phyloP scores from a whole-genome alignment of 1,140 invertebrate genomes.

The Papilio xuthus region DNA sequence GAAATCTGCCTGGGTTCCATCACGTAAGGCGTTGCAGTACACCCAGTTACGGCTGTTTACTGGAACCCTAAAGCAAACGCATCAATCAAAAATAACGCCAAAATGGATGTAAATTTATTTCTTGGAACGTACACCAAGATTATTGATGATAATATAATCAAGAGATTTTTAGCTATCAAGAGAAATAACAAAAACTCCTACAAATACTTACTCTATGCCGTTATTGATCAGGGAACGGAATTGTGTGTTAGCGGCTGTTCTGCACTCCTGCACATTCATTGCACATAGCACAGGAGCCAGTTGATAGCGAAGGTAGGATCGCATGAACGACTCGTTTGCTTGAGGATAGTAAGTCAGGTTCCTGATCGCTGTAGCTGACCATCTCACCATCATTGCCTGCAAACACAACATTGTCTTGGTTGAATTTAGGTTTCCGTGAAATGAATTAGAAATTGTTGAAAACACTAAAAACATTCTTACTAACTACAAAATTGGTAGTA shows the following conservation, averaged over 20 bases:
- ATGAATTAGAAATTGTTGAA: too few relatives aligned
- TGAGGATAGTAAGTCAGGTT: constrained; percentile 56
- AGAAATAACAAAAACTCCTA: neutral
- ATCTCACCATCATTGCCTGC: constrained; percentile 54
- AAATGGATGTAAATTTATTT: neutral
- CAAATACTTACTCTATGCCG: constrained; percentile 55
- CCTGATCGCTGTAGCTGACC: constrained; percentile 54
- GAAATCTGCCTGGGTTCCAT: constrained; percentile 77
- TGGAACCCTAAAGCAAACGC: constrained; percentile 69
- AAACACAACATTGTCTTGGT: constrained; percentile 11
- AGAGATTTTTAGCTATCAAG: too few relatives aligned
- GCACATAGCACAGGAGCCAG: constrained; percentile 66
- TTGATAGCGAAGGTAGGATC: constrained; percentile 65
- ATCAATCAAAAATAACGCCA: constrained; percentile 24
- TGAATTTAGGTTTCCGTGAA: neutral
- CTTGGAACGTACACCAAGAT: neutral
- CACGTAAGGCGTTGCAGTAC: constrained; percentile 83
- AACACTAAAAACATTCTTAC: too few relatives aligned
- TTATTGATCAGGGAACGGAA: constrained; percentile 48
- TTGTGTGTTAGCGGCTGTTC: constrained; percentile 50
- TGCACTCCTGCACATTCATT: constrained; percentile 53
- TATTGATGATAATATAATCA: neutral
- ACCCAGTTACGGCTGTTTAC: constrained; percentile 83
- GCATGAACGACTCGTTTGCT: constrained; percentile 60
- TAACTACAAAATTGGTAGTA: neutral